Conservation (phyloP, 2,113 vertebrate species). For the Rhipidura dahli region DNA sequence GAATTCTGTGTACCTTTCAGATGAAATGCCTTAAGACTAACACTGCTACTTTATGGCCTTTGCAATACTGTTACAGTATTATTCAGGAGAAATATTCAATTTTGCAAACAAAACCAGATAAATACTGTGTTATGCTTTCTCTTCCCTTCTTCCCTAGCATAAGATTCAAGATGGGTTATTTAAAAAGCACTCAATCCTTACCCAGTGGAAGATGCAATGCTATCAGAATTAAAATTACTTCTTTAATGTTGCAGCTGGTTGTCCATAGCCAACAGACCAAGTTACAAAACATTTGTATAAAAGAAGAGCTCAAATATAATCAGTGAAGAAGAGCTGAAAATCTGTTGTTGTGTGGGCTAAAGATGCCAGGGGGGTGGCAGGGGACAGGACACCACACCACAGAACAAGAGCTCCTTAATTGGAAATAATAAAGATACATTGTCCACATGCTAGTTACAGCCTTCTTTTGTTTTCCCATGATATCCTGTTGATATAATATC, state of each 20-base stretch:
- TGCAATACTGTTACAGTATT: neutral
- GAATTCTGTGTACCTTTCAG: neutral
- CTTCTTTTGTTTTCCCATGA: slow-evolving; percentile 40
- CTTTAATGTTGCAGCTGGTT: neutral
- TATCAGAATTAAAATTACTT: neutral
- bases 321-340: neutral
- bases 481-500: slow-evolving; percentile 55
- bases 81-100: neutral
- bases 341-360: neutral
- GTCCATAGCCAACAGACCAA: neutral
- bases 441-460: neutral
- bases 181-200: neutral
- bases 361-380: neutral
- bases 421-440: slow-evolving; percentile 9
- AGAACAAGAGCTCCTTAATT: slow-evolving; percentile 21
- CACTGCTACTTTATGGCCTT: neutral
- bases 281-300: neutral
- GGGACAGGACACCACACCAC: neutral
- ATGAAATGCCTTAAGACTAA: neutral
- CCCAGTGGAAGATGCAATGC: neutral
- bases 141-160: neutral
- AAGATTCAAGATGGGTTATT: neutral
- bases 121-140: neutral
- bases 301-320: slow-evolving; percentile 2
- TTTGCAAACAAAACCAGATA: neutral